A percentile compares a stretch with the other conserved stretches of the same genome.
phyloP scores from a whole-genome alignment of 2,888 invertebrate species.

The Osmoderma eremita region DNA sequence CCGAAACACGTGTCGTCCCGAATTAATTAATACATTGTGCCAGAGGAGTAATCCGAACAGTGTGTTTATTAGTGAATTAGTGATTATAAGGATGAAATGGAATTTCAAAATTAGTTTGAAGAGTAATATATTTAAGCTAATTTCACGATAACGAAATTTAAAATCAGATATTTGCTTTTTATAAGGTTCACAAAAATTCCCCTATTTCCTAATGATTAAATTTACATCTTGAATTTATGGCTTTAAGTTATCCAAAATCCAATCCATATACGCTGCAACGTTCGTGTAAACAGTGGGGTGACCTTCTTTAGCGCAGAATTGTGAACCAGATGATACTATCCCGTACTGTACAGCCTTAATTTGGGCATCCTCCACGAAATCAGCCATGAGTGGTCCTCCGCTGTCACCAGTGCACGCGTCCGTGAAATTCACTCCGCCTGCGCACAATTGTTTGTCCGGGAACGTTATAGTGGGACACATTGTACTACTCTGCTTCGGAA shows the following conservation, averaged over 20 bases:
- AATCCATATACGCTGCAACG: slow-evolving; percentile 68
- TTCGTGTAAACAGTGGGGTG: slow-evolving; percentile 75
- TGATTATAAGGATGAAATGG: no score
- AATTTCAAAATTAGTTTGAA: no score
- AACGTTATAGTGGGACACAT: neutral
- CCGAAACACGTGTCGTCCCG: no score
- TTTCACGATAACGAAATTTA: no score
- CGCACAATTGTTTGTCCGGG: slow-evolving; percentile 69
- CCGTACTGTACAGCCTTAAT: slow-evolving; percentile 56
- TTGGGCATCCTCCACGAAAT: slow-evolving; percentile 55
- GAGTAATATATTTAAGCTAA: no score
- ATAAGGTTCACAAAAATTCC: no score
- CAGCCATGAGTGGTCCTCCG: slow-evolving; percentile 75
- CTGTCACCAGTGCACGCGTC: slow-evolving; percentile 71
- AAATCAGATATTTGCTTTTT: no score
- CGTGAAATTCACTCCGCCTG: slow-evolving; percentile 72
- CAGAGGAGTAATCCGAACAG: no score
- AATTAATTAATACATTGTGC: no score
- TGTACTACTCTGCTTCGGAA: slow-evolving; percentile 1
- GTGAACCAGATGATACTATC: slow-evolving; percentile 68
- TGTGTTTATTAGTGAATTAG: no score
- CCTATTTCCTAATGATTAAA: no score
- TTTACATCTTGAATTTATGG: no score
- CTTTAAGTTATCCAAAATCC: slow-evolving; percentile 65
- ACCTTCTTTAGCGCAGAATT: slow-evolving; percentile 62